Conservation (phyloP, 2,888 invertebrate genomes). For the Drosophila ezoana region DNA sequence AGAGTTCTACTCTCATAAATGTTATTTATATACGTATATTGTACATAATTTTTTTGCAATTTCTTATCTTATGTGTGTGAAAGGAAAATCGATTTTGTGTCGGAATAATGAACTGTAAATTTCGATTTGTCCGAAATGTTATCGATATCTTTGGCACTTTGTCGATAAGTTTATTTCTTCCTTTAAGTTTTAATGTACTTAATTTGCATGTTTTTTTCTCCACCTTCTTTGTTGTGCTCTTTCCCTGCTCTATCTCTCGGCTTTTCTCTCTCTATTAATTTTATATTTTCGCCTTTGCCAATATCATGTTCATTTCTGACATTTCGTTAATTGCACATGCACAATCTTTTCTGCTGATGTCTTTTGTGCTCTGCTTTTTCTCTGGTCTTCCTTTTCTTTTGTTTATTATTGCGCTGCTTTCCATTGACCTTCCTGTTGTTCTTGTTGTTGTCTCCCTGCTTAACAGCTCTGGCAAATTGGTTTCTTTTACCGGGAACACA, state of each 20-base stretch:
- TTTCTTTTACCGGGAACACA: constrained; percentile 68
- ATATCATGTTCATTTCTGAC: constrained; percentile 37
- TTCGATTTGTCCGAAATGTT: too few species aligned
- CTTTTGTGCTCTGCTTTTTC: constrained; percentile 3
- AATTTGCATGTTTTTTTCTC: not conserved
- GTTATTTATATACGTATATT: too few species aligned
- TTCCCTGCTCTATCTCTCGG: too few species aligned
- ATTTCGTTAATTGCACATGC: constrained; percentile 53
- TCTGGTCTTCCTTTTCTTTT: constrained; percentile 1
- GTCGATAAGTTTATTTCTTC: too few species aligned
- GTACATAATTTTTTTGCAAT: too few species aligned
- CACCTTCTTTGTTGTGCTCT: not conserved
- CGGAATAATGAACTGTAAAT: too few species aligned
- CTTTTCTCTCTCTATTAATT: not conserved
- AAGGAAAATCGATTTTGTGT: too few species aligned
- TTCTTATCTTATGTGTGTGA: too few species aligned
- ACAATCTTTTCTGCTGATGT: constrained; percentile 23
- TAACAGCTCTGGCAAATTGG: constrained; percentile 73
- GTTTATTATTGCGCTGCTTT: constrained; percentile 20
- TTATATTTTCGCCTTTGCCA: not conserved
- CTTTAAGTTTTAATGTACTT: not conserved
- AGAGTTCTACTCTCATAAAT: too few species aligned
- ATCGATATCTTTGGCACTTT: too few species aligned
- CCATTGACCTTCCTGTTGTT: constrained; percentile 47
- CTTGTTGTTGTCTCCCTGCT: constrained; percentile 49